Evolutionary conservation across 2,113 vertebrate species (phyloP).

Genomic region (Datnioides undecimradiatus): DNA sequence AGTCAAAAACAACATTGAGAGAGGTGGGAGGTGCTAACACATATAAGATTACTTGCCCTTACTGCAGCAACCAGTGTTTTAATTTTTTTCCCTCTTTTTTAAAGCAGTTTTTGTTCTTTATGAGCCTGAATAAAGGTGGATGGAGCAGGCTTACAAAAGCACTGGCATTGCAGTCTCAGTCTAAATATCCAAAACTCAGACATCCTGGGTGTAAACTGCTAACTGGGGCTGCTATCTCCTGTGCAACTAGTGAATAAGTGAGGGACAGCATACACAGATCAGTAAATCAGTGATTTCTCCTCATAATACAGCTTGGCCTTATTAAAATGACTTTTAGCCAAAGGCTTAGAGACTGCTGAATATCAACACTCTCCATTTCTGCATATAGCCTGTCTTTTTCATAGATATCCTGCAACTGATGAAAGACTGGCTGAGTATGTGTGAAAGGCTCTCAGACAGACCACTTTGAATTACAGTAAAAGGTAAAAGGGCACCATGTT

Average conservation of each 20-base stretch:
- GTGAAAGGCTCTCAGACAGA: conserved; percentile 51
- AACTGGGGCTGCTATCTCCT: neutral
- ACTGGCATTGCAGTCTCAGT: neutral
- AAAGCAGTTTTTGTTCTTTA: neutral
- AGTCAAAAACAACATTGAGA: neutral
- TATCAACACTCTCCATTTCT: neutral
- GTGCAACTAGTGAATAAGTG: neutral
- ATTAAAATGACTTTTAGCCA: conserved; percentile 13
- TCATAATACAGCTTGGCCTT: neutral
- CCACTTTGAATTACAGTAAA: conserved; percentile 62
- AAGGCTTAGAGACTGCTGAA: conserved; percentile 23
- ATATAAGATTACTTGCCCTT: neutral
- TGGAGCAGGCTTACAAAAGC: neutral
- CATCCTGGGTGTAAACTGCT: neutral
- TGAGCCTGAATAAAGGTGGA: neutral
- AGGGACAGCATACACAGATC: neutral
- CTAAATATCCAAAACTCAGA: conserved; percentile 1
- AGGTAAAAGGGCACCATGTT: conserved; percentile 67
- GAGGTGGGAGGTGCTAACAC: neutral
- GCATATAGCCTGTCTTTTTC: conserved; percentile 18
- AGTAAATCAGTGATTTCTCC: neutral
- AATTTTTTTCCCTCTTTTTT: neutral
- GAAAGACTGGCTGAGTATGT: conserved; percentile 17
- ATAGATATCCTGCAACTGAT: conserved; percentile 24
- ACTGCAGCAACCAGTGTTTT: neutral